phyloP scores from a whole-genome alignment of 2,888 invertebrate genomes.

The Nineta flava region DNA sequence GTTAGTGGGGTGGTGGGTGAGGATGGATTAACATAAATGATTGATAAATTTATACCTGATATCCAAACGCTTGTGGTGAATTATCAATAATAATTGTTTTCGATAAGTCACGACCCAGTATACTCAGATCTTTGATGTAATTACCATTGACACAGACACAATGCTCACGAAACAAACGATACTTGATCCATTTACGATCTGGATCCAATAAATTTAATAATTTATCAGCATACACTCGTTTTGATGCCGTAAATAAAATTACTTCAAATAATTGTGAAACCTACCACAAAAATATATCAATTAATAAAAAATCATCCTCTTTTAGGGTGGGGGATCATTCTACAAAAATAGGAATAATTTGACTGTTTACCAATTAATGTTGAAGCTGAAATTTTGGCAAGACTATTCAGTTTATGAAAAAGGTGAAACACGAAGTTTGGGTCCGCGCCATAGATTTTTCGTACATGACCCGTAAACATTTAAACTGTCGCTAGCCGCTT shows the following conservation, averaged over 20 bases:
- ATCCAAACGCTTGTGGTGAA: slow-evolving; percentile 87
- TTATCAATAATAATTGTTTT: slow-evolving; percentile 80
- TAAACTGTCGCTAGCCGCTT: no score
- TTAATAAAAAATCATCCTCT: not conserved
- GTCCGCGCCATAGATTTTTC: no score
- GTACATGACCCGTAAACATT: no score
- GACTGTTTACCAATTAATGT: slow-evolving; percentile 52
- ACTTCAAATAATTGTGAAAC: slow-evolving; percentile 29
- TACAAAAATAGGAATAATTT: no score
- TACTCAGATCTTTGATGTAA: slow-evolving; percentile 89
- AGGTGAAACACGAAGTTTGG: no score
- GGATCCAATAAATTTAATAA: slow-evolving; percentile 85
- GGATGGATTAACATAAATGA: not conserved
- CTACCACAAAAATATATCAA: not conserved
- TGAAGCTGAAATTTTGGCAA: no score
- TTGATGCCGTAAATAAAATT: slow-evolving; percentile 89
- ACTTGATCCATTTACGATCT: slow-evolving; percentile 74
- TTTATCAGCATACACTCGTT: slow-evolving; percentile 88
- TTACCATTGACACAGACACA: slow-evolving; percentile 91
- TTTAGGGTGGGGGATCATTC: no score
- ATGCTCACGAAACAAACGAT: slow-evolving; percentile 86
- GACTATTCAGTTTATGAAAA: not conserved
- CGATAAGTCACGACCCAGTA: slow-evolving; percentile 79
- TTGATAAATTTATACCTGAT: slow-evolving; percentile 46
- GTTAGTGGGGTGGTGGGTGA: no score